A percentile compares a stretch with the other conserved stretches of the same genome.
Evolutionary conservation across 2,113 vertebrate species (phyloP).

Genomic region (Festucalex cinctus): DNA sequence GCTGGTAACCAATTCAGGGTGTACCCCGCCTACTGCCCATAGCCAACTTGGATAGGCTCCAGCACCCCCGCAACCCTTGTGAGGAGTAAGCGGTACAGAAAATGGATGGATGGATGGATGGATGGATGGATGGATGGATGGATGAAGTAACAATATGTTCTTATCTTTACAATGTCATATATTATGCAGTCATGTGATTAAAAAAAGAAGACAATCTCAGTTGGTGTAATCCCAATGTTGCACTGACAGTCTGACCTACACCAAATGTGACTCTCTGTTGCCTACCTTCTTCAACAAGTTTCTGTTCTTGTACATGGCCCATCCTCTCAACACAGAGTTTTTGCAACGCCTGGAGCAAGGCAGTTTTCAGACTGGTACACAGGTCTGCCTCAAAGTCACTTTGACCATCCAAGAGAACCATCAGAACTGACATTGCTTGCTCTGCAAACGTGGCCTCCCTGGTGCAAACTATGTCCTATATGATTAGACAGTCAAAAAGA

Average conservation of each 20-base stretch:
- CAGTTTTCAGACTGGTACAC: conserved; percentile 73
- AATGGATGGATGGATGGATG: no score
- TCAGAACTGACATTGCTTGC: conserved; percentile 74
- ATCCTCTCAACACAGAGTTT: conserved; percentile 70
- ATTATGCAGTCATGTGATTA: no score
- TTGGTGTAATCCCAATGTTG: neutral
- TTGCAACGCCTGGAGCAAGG: conserved; percentile 82
- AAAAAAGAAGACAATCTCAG: neutral
- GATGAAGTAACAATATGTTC: no score
- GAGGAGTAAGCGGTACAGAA: no score
- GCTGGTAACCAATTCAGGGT: no score
- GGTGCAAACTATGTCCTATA: conserved; percentile 82
- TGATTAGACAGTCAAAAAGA: conserved; percentile 18
- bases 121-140: no score
- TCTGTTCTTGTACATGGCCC: conserved; percentile 38
- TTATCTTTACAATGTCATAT: no score
- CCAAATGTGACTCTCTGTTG: neutral
- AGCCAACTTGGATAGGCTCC: no score
- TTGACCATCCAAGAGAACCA: conserved; percentile 65
- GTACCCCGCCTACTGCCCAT: no score
- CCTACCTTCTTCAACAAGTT: conserved; percentile 36
- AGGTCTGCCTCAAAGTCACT: conserved; percentile 60
- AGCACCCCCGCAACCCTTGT: no score
- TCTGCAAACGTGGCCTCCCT: conserved; percentile 69
- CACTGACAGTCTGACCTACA: neutral